Conservation (phyloP, 2,888 invertebrate genomes). For the Norana najaformis region DNA sequence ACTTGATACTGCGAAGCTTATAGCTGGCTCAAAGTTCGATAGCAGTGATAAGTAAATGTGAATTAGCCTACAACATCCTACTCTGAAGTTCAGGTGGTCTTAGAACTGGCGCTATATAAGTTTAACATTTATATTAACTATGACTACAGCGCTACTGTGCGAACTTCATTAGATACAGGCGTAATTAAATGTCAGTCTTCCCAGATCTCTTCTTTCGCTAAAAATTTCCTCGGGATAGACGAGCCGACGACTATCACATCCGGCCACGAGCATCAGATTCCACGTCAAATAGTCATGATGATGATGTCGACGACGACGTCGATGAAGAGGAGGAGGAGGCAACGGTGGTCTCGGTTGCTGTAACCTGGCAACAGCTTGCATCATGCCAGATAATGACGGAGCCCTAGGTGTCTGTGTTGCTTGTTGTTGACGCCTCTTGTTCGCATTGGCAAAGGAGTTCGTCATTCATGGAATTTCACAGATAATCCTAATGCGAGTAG, state of each 20-base stretch:
- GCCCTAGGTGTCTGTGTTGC: not conserved
- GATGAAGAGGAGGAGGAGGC: slow-evolving; percentile 20
- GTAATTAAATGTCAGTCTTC: not conserved
- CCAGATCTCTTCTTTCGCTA: not conserved
- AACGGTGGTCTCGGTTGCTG: not conserved
- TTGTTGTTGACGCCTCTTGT: not conserved
- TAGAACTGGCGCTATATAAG: too few relatives aligned
- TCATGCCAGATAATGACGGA: not conserved
- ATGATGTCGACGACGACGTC: slow-evolving; percentile 25
- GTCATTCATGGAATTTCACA: not conserved
- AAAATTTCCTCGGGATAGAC: too few relatives aligned
- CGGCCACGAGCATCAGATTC: not conserved
- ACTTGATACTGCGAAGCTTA: too few relatives aligned
- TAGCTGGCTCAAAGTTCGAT: too few relatives aligned
- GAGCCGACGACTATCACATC: not conserved
- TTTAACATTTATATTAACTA: not conserved
- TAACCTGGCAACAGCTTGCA: not conserved
- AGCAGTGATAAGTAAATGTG: too few relatives aligned
- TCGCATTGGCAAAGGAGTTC: not conserved
- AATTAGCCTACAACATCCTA: too few relatives aligned
- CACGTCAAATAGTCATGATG: slow-evolving; percentile 22
- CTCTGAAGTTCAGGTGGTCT: too few relatives aligned
- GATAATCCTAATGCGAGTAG: too few relatives aligned
- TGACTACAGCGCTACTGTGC: not conserved
- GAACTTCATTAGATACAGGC: not conserved